Evolutionary conservation across 2,113 vertebrate genomes (phyloP).

Genomic region (Cinclus cinclus): DNA sequence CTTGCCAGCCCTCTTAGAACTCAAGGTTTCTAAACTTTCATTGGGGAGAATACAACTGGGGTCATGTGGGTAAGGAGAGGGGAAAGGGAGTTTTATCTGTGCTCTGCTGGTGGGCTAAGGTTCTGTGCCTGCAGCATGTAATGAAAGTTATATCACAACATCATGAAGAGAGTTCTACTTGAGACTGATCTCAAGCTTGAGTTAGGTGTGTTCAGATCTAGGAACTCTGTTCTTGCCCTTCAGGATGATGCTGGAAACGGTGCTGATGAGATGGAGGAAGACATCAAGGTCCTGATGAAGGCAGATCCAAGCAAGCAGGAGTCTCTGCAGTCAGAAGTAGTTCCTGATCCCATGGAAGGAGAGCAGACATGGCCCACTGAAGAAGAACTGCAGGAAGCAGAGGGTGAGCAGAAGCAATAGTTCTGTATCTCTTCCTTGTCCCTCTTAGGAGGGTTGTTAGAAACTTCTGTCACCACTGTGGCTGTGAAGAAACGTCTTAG

Average conservation of each 20-base stretch:
- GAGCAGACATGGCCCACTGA: slow-evolving; percentile 98
- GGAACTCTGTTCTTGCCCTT: neutral
- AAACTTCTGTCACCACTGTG: neutral
- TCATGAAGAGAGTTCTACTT: neutral
- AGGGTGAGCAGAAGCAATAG: slow-evolving; percentile 73
- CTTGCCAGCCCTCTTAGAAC: neutral
- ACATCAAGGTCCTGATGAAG: slow-evolving; percentile 86
- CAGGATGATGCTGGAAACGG: slow-evolving; percentile 72
- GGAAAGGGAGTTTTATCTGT: neutral
- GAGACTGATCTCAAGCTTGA: neutral
- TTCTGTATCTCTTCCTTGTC: neutral
- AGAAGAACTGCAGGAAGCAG: slow-evolving; percentile 88
- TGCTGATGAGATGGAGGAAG: slow-evolving; percentile 68
- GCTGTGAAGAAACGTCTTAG: neutral
- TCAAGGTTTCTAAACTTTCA: fast-evolving
- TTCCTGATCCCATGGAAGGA: slow-evolving; percentile 94
- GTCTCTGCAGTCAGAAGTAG: slow-evolving; percentile 85
- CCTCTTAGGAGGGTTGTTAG: neutral
- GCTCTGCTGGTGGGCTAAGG: neutral
- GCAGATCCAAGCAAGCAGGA: slow-evolving; percentile 82
- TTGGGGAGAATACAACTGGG: neutral
- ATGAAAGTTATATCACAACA: fast-evolving
- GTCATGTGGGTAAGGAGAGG: too few species aligned
- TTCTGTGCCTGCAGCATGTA: neutral
- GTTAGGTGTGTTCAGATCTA: neutral